Base-by-base conservation (phyloP, 2,113 vertebrate genomes). In the Crypturellus undulatus region DNA sequence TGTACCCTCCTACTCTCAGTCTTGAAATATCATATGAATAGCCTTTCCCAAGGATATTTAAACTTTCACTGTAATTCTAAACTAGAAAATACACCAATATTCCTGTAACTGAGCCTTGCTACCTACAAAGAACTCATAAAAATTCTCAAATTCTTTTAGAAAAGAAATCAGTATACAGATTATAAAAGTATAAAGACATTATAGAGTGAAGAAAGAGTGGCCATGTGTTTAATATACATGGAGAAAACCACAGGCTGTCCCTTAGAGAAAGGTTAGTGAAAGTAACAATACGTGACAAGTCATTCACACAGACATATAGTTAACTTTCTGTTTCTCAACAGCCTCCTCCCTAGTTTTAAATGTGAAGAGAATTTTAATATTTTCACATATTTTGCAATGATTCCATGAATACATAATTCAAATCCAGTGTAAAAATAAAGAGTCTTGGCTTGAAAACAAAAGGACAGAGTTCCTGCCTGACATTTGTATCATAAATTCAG, bases 401-500 rank as follows among this genome's bases (percentile, higher is more conserved):
- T 84, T 94, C 92, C 89, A 92, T 86, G 89, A 89, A 79, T 59
- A 21, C 62, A 71, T 97, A 96, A 95, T 90, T 97, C 89, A 97
- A 95, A 93, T 89, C 73, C 49, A 94, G 69, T 93, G 69, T 96
- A 97, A 97, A 97, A 95, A 12, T 80, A 93, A 91, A 96, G 86
- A 78, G 42, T 19, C 96, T 97, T 97, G 96, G 95, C 97, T 97
- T 72, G 77, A 92, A 97, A 97, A 92, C 83, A 94, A 86, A 97
- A 34, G 78, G 75, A 94, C 12, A 47, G 59, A 83, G 81, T 93
- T 96, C 84, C 91, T 97, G 95, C 86, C 92, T 97, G 95, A 97
- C 93, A 96, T 97, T 97, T 96, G 93, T 82, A 96, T 96, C 80
- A 85, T 95, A 97, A 97, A 98, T 96, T 92, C 95, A 96, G 96